phyloP scores from a whole-genome alignment of 2,888 invertebrate species.

The Nomada hirtipes region DNA sequence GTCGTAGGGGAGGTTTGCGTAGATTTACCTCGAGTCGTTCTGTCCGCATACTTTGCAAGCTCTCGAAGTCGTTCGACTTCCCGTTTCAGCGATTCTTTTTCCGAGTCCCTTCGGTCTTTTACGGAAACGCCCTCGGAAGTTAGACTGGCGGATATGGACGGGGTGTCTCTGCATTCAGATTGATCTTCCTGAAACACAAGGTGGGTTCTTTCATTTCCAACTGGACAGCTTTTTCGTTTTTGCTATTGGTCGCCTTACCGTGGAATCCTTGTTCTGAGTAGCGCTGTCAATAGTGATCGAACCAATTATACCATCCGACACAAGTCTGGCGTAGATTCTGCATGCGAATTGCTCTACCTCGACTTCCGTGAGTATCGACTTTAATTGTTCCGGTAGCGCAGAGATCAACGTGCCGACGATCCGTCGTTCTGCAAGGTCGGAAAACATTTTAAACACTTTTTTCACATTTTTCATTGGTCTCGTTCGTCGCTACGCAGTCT shows the following conservation, averaged over 20 bases:
- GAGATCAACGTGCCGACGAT: slow-evolving; percentile 95
- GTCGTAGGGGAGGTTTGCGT: slow-evolving; percentile 41
- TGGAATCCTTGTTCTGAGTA: slow-evolving; percentile 13
- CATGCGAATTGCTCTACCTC: slow-evolving; percentile 91
- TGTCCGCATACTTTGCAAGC: slow-evolving; percentile 11
- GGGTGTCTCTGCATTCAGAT: background rate
- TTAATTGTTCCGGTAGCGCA: slow-evolving; percentile 89
- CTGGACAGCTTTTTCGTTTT: background rate
- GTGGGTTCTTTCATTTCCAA: too few species aligned
- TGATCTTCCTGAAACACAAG: slow-evolving; percentile 32
- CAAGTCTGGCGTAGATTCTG: slow-evolving; percentile 94
- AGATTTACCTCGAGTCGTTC: slow-evolving; percentile 30
- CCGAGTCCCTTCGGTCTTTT: slow-evolving; percentile 35
- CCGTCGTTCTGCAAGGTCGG: slow-evolving; percentile 91
- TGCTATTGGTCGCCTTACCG: slow-evolving; percentile 32
- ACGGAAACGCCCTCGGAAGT: slow-evolving; percentile 5
- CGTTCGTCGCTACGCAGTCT: background rate
- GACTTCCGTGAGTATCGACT: slow-evolving; percentile 87
- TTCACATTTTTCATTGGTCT: too few species aligned
- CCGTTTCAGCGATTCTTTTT: slow-evolving; percentile 24
- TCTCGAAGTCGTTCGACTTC: slow-evolving; percentile 45
- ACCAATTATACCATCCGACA: slow-evolving; percentile 93
- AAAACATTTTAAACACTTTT: background rate
- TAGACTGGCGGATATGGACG: background rate
- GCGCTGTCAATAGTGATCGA: slow-evolving; percentile 86